phyloP scores from a whole-genome alignment of 2,113 vertebrate species.

The Myocastor coypus region DNA sequence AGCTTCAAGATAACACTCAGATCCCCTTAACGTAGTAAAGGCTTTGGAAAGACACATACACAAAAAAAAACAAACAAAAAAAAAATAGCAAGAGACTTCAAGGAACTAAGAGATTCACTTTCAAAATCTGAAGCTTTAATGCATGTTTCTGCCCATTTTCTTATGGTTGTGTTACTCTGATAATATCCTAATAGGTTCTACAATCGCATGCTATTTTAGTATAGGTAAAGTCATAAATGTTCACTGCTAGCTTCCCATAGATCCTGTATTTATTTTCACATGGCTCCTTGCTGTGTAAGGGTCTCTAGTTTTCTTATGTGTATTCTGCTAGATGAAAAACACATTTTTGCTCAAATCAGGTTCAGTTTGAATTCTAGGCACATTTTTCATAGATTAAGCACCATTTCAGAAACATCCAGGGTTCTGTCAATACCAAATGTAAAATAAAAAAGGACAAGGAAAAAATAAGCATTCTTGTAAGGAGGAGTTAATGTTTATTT shows the following conservation, averaged over 20 bases:
- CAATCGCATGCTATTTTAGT: neutral
- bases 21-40: neutral
- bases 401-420: neutral
- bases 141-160: slow-evolving; percentile 9
- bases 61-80: no score
- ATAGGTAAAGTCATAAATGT: neutral
- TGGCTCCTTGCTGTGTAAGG: neutral
- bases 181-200: neutral
- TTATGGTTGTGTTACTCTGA: neutral
- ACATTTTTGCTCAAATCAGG: neutral
- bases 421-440: slow-evolving; percentile 39
- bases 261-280: neutral
- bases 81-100: neutral
- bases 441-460: neutral
- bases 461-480: no score
- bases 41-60: neutral
- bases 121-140: neutral
- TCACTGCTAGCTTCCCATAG: neutral
- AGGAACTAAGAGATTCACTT: neutral
- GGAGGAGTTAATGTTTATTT: no score
- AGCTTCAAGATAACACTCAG: neutral
- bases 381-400: neutral
- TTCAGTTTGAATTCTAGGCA: slow-evolving; percentile 4
- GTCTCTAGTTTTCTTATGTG: neutral
- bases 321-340: neutral